These are phyloP conservation scores for Carollia perspicillata DNA, from an alignment of 2,113 vertebrate species.

Conservation along the genomic window DNA sequence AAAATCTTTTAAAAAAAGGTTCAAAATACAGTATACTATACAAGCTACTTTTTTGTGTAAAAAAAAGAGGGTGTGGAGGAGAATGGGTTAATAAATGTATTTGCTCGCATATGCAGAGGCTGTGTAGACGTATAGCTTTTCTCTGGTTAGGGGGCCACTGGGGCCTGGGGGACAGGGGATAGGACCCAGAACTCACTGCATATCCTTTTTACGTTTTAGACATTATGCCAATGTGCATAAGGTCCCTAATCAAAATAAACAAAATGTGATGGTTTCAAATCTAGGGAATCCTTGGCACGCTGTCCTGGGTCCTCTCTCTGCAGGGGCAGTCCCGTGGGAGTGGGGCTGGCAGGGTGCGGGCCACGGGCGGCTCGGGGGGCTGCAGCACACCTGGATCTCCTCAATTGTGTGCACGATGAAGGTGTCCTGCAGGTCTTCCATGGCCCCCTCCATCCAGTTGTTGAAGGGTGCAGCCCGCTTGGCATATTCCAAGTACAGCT, in stretches of 20 bases:
- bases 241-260: background rate
- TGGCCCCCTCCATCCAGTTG: slow-evolving; percentile 99
- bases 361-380: too few species aligned
- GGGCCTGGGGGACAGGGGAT: too few species aligned
- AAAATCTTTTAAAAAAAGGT: background rate
- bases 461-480: slow-evolving; percentile 99
- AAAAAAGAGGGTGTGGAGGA: background rate
- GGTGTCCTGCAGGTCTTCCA: slow-evolving; percentile 98
- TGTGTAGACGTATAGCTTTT: background rate
- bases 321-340: background rate
- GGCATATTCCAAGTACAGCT: slow-evolving; percentile 97
- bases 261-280: background rate
- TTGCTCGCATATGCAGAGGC: background rate
- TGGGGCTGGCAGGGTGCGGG: fast-evolving
- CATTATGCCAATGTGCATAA: background rate
- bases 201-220: background rate
- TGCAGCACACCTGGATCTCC: slow-evolving; percentile 92
- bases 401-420: slow-evolving; percentile 99
- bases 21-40: background rate
- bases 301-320: background rate
- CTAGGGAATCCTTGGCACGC: background rate
- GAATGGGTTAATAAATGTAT: background rate
- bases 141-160: background rate
- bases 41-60: background rate
- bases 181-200: background rate